Base-by-base conservation (phyloP, 92 coral and sea anemone species). In the Parazoanthus atlanticus region DNA sequence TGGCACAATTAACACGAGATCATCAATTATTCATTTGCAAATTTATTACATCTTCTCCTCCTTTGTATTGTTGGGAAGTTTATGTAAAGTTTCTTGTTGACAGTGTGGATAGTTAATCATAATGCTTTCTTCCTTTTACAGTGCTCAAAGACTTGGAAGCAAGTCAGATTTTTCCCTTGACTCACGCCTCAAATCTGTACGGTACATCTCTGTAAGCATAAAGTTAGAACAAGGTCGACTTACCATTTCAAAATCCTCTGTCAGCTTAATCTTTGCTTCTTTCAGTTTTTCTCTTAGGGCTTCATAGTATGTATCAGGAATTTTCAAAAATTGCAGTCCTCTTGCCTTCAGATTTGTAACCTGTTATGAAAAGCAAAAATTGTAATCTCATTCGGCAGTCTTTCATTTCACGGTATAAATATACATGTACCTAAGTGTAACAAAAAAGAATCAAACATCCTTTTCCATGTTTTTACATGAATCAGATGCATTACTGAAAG, bases 241-340 rank as follows among this genome's bases (percentile, higher is more conserved):
- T 81, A 94, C 97, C 92, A 76, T 89, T 66, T 91, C 91, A 90
- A 96, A 78, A 70, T 86, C 88, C 76, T 97, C 98, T 54, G 65
- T 52, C 17, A 97, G 90, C 28, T 82, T 89, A 34, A 92, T 91
- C 46, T 86, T 91, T 2, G 99, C 90, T 43, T 87, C 86, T 88
- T 95, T 95, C 52, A 97, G 92, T 17, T 98, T 93, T 34, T 93
- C 97, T 58, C 85, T 91, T 15, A 97, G 92, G 54, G 92, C 89
- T 19, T 91, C 91, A 86, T 97, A 97, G 85, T 97, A 97, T 23
- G 95, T 90, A 80, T 90, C 96, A 8, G 99, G 99, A 49, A 97
- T 97, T 2, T 75, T 77, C 21, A 97, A 91, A 79, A 97, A 97
- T 8, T 93, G 80, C 93, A 93, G 81, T 26, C 99, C 99, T 78